These are phyloP conservation scores for Cranoglanis bouderius DNA, from an alignment of 2,113 vertebrate species.

Conservation along the genomic window DNA sequence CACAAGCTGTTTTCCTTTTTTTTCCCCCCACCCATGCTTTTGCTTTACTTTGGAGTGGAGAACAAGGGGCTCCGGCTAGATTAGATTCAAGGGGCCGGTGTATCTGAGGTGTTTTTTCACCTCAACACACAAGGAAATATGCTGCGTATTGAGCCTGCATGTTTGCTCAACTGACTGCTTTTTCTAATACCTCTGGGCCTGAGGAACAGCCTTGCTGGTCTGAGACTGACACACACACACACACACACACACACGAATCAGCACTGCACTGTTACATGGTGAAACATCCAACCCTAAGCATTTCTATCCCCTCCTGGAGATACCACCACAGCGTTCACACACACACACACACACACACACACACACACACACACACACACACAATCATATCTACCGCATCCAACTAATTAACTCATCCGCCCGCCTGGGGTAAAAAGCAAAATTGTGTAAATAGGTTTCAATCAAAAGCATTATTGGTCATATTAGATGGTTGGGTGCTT, in stretches of 20 bases:
- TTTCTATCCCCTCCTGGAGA: neutral
- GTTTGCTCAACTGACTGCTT: slow-evolving; percentile 38
- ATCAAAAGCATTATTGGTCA: slow-evolving; percentile 50
- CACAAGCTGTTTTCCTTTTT: neutral
- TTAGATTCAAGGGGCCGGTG: slow-evolving; percentile 26
- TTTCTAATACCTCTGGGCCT: slow-evolving; percentile 28
- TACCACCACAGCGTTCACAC: neutral
- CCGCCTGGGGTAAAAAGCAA: slow-evolving; percentile 42
- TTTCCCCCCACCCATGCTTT: neutral
- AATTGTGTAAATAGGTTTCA: slow-evolving; percentile 53
- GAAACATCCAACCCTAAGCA: slow-evolving; percentile 18
- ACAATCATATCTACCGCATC: slow-evolving; percentile 34
- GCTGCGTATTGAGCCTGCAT: slow-evolving; percentile 24
- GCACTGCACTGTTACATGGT: slow-evolving; percentile 31
- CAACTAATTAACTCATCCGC: slow-evolving; percentile 46
- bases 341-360: slow-evolving; percentile 1
- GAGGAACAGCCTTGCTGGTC: slow-evolving; percentile 10
- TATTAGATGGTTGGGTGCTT: slow-evolving; percentile 41
- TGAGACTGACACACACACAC: slow-evolving; percentile 10
- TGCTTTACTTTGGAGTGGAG: slow-evolving; percentile 4
- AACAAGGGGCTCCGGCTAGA: slow-evolving; percentile 23
- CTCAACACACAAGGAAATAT: slow-evolving; percentile 46
- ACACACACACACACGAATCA: slow-evolving; percentile 45
- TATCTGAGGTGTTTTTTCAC: slow-evolving; percentile 51
- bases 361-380: slow-evolving; percentile 6